Evolutionary conservation across 2,888 invertebrate genomes (phyloP), one percentile per base, ranked within the genome.

Genomic region (Hyalella azteca): DNA sequence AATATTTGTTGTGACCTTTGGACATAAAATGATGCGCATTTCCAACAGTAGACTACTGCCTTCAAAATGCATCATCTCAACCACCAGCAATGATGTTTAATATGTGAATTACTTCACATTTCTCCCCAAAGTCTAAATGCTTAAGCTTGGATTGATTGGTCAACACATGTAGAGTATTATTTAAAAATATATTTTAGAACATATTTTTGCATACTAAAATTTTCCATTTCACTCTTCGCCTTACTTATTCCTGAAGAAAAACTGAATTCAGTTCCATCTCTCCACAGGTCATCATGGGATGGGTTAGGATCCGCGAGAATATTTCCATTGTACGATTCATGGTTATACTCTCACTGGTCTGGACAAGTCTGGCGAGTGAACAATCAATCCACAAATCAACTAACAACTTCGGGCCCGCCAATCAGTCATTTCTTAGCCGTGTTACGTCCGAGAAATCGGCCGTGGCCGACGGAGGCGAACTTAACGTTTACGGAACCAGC

Each of bases 231-330:
- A 11, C 9, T 45, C 15, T 45, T 45, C 15, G 15, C 9, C 45
- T 9, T 9, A 45, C 45, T 45, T 45, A 45, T 9, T 9, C 9
- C 45, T 45, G 9, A 45, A 45, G 15, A 45, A 45, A 9, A 9
- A 45, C 45, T 11, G 15, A 11, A 45, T 45, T 45, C 15, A 45
- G 15, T 45, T 45, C 15, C 15, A 45, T 45, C 45, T 45, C 45
- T 45, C 45, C 45, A 15, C 66, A 66, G 66, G 66, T 66, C 66
- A 36, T 29, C 36, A 66, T 66, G 66, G 66, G 66, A 66, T 66
- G 66, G 66, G 36, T 5, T 36, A 32, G 32, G 36, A 66, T 19
- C 19, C 66, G 29, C 4, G 29, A 32, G 36, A 9, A 5, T 15
- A 7, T 36, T 36, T 36, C 19, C 1, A 36, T n/a, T 0, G 36